Percentiles rank a stretch among this genome's conserved stretches.
These are phyloP conservation scores for Drosophila pseudotalamancana DNA, from an alignment of 2,888 invertebrate genomes.

Conservation along the genomic window DNA sequence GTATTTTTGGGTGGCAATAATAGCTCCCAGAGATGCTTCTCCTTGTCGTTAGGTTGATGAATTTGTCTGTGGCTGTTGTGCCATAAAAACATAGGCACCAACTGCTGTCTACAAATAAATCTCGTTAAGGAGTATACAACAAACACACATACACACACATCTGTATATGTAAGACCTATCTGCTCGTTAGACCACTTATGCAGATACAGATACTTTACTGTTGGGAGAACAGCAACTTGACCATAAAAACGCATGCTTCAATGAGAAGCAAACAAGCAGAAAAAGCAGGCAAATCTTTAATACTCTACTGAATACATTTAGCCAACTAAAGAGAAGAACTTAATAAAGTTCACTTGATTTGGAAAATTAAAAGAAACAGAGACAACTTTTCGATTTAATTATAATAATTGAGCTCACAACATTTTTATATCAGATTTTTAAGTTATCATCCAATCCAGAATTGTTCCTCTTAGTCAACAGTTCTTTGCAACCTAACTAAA, in stretches of 20 bases:
- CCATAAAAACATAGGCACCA: slow-evolving; percentile 71
- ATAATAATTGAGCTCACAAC: neutral
- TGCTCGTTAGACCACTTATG: slow-evolving; percentile 43
- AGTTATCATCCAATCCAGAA: too few species aligned
- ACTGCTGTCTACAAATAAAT: slow-evolving; percentile 78
- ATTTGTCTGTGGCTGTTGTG: slow-evolving; percentile 55
- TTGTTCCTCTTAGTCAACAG: too few species aligned
- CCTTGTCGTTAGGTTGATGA: slow-evolving; percentile 71
- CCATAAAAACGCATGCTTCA: slow-evolving; percentile 39
- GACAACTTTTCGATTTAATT: too few species aligned
- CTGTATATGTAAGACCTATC: slow-evolving; percentile 8
- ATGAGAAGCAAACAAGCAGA: neutral
- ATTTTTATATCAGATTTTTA: too few species aligned
- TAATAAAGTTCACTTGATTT: too few species aligned
- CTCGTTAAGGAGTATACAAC: slow-evolving; percentile 66
- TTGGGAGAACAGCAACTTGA: slow-evolving; percentile 17
- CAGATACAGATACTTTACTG: slow-evolving; percentile 42
- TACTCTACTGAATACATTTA: neutral
- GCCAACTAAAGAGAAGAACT: too few species aligned
- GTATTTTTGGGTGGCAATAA: slow-evolving; percentile 83
- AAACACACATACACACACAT: slow-evolving; percentile 20
- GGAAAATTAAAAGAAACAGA: too few species aligned
- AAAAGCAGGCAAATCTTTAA: neutral
- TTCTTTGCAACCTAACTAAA: too few species aligned
- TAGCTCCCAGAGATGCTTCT: slow-evolving; percentile 78